These are phyloP conservation scores for Apodemus agrarius DNA, from an alignment of 2,797 vertebrate genomes.

Conservation along the genomic window DNA sequence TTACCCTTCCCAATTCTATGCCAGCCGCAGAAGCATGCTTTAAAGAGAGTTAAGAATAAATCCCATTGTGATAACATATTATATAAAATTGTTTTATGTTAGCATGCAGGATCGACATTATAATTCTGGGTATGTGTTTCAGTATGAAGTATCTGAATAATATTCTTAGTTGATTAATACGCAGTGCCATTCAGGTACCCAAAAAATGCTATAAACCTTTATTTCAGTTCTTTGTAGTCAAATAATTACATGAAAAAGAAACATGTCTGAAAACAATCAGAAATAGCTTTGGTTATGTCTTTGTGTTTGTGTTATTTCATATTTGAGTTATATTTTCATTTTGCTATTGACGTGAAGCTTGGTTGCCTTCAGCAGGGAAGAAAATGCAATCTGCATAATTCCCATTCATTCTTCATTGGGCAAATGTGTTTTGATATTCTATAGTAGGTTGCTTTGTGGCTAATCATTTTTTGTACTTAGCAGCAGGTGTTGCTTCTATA, in stretches of 20 bases:
- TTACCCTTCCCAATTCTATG: conserved; percentile 49
- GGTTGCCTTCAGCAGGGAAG: conserved; percentile 84
- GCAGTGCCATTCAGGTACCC: conserved; percentile 63
- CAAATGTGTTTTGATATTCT: conserved; percentile 82
- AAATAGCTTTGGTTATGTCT: conserved; percentile 74
- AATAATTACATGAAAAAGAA: conserved; percentile 81
- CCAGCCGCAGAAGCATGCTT: conserved; percentile 52
- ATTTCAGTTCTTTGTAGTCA: conserved; percentile 74
- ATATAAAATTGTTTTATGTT: conserved; percentile 69
- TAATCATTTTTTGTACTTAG: conserved; percentile 83
- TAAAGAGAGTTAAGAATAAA: conserved; percentile 66
- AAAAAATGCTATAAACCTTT: conserved; percentile 72
- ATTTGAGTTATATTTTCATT: conserved; percentile 83
- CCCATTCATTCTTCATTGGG: conserved; percentile 82
- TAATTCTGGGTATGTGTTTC: conserved; percentile 66
- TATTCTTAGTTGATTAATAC: conserved; percentile 71
- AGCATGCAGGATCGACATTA: conserved; percentile 60
- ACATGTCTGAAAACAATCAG: conserved; percentile 82
- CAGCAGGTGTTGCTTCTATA: conserved; percentile 83
- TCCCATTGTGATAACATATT: conserved; percentile 67
- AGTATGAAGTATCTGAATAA: conserved; percentile 54
- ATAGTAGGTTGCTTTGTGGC: conserved; percentile 82
- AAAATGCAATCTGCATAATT: conserved; percentile 86
- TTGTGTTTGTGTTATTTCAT: conserved; percentile 70
- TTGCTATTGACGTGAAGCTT: conserved; percentile 83